Evolutionary conservation across 1,140 invertebrate species (phyloP), one percentile per base, ranked within the genome.

Genomic region (Conopomorpha cramerella): DNA sequence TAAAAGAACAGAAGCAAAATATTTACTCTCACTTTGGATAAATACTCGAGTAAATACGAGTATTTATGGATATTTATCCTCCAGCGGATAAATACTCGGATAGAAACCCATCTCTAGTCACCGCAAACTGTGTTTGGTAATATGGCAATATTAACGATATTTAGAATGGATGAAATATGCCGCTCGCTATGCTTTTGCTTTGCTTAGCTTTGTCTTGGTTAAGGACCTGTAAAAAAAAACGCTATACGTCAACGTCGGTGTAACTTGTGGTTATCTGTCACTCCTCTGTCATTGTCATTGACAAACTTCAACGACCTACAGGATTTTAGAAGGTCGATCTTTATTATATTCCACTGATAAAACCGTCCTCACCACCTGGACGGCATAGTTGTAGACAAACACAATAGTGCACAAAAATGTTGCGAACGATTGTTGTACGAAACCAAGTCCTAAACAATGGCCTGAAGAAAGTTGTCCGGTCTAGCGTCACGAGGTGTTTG

Each of bases 371-470:
- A 51, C 51, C 52, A 64, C 37, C 60, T 57, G 63, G 65, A 66
- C 65, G 70, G 61, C 25, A 31, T 50, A 54, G 47, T 50, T 51
- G 49, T 52, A 58, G 49, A 41, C 37, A 41, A 55, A 41, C 45
- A 48, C 28, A 38, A 42, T 23, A 23, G 12, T 16, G 51, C 53
- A 45, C 40, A 61, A 77, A 77, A 64, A 87, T 87, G 82, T 77
- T 83, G 71, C 81, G 84, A 76, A 86, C 83, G 53, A 80, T 82
- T 59, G 66, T 81, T 46, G 61, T 83, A 64, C 84, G 85, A 78
- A 86, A 83, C 55, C 84, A 84, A 51, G 70, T 84, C 42, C 56
- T 82, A 46, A 82, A 79, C 48, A 72, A 79, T 49, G 78, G 80
- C 49, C 49, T 85, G 12, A 81, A 79, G 63, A 84, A 79, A 73